Base-by-base conservation (phyloP, 2,113 vertebrate genomes). In the Pachycephala philippinensis region DNA sequence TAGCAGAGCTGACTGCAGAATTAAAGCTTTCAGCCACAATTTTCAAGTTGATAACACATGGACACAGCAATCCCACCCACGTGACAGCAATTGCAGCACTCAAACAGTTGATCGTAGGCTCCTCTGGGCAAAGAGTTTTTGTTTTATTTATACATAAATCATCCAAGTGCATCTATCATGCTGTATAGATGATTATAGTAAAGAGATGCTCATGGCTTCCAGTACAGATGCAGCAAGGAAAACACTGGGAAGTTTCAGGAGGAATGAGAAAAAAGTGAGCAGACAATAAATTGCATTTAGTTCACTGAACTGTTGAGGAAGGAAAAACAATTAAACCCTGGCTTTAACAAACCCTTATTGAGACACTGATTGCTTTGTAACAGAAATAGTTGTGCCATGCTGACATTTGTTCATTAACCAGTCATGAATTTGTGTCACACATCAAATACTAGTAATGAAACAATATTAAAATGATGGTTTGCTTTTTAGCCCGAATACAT, bases 21-120 rank as follows among this genome's bases (percentile, higher is more conserved):
- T 94, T 95, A 90, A 93, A 94, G 88, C 96, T 95, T 96, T 92
- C 92, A 95, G 88, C 56, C 60, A 80, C 87, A 93, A 86, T 94
- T 96, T 96, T 90, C 96, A 93, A 96, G 71, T 42, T 93, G 95
- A 81, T 94, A 96, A 90, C 76, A 89, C 87, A 94, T 39, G 71
- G 83, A 86, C 83, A 78, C 56, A 92, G 90, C 76, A 92, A 78
- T 96, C 69, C 89, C 47, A 79, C 83, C 71, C 90, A 90, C 15
- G 42, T 94, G 95, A 96, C 11, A 81, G 56, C 18, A 13, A 86
- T 70, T 88, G 92, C 71, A 63, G 68, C 54, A 60, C 84, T 85
- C 56, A 72, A 60, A 68, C 71, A 18, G 57, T 92, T 79, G 76
- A 75, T 13, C 53, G 60, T 94, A 78, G 57, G 83, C 68, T 92